Evolutionary conservation across 2,888 invertebrate species (phyloP), one percentile per base, ranked within the genome.

Genomic region (Plagiodera versicolora): DNA sequence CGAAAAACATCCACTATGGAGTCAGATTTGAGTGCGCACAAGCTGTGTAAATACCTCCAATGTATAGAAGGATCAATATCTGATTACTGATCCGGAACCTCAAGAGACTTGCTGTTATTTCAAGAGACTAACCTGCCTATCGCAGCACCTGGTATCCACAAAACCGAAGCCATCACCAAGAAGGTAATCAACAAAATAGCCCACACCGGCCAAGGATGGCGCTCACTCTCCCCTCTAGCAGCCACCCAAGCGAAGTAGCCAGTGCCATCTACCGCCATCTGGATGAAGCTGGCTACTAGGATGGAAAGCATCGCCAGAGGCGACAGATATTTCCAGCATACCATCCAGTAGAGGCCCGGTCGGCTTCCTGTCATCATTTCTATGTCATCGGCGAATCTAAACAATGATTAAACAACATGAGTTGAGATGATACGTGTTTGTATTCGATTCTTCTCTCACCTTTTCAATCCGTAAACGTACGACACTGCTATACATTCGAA

Each of bases 241-340:
- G 87, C 81, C 53, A 90, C 86, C 95, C 95, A 95, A 0, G 93
- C 93, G 44, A 90, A 89, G 76, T 95, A 95, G 24, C 90, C 90
- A 11, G 92, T 91, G 0, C 94, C 94, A 55, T 90, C 89, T 3
- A 87, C 85, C 0, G 89, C 83, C 65, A 95, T 87, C 74, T 95
- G 91, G 63, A 89, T 85, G 74, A 94, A 88, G 45, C 94, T 94
- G 0, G 95, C 92, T 24, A 89, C 81, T 24, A 95, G 81, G 74
- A 95, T 95, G 49, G 90, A 88, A 32, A 94, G 79, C 95, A 95
- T 95, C 0, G 94, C 94, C 60, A 90, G 75, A 0, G 96, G 96
- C 1, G 95, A 94, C 10, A 96, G 82, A 77, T 95, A 96, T 79
- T 95, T 94, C 96, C 96, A 97, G 80, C 95, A 96, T 69, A 95